Conservation (phyloP, 35 echinoderm and acorn worm genomes). For the Lytechinus variegatus region DNA sequence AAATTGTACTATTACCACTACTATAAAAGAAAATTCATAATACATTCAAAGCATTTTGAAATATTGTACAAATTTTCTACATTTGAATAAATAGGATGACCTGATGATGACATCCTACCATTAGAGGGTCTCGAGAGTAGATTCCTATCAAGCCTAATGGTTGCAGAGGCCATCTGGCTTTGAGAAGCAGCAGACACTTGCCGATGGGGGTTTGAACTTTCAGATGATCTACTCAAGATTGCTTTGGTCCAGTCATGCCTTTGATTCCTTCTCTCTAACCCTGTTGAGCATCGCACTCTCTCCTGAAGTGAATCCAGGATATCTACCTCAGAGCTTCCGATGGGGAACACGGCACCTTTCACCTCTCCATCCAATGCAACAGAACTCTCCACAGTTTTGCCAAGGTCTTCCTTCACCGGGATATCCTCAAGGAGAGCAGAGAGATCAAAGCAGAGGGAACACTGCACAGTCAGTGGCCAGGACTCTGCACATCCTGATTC, state of each 20-base stretch:
- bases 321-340: neutral
- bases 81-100: no score
- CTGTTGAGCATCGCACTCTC: neutral
- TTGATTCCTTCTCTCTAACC: neutral
- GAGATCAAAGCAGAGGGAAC: conserved; percentile 17
- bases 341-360: neutral
- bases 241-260: neutral
- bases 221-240: neutral
- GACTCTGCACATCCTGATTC: neutral
- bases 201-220: neutral
- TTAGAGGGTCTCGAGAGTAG: neutral
- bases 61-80: no score
- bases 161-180: neutral
- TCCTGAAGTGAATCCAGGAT: neutral
- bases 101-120: neutral
- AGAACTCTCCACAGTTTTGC: neutral
- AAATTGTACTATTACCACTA: no score
- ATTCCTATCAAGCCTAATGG: neutral
- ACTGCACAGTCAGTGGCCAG: neutral
- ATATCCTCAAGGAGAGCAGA: no score
- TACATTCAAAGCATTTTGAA: no score
- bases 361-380: neutral
- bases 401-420: neutral
- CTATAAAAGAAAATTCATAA: no score
- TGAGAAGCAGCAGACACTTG: neutral